A percentile compares a stretch with the other conserved stretches of the same genome.
These are phyloP conservation scores for Polymixis lichenea DNA, from an alignment of 2,888 invertebrate genomes.

Conservation along the genomic window DNA sequence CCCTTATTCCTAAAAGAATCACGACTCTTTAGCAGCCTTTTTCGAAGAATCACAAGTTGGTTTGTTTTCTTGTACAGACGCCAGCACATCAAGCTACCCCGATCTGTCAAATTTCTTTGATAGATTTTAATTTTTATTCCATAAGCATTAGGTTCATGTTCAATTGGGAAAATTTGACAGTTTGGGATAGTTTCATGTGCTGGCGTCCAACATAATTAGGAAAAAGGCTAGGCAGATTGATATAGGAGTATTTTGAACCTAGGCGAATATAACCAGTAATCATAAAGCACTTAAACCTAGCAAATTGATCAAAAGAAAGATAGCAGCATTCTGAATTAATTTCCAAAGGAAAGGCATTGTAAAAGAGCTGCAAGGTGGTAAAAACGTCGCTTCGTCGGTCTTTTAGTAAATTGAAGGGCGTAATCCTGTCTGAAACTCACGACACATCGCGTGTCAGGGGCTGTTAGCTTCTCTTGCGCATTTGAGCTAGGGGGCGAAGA, in stretches of 20 bases:
- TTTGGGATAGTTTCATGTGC: too few species aligned
- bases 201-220: background rate
- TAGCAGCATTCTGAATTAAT: slow-evolving; percentile 6
- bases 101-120: too few species aligned
- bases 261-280: background rate
- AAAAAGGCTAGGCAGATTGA: background rate
- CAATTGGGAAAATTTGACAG: too few species aligned
- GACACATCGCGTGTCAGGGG: slow-evolving; percentile 58
- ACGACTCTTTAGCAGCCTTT: background rate
- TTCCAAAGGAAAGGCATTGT: background rate
- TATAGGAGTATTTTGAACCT: background rate
- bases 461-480: slow-evolving; percentile 34
- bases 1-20: background rate
- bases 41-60: background rate
- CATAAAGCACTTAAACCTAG: background rate
- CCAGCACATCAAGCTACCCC: too few species aligned
- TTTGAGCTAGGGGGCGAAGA: slow-evolving; percentile 23
- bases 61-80: background rate
- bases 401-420: slow-evolving; percentile 47
- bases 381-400: background rate
- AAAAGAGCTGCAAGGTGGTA: slow-evolving; percentile 4
- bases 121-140: too few species aligned
- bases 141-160: too few species aligned
- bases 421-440: slow-evolving; percentile 47
- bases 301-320: slow-evolving; percentile 7